These are phyloP conservation scores for Myotis vivesi DNA, from an alignment of 2,797 vertebrate species.

Conservation along the genomic window DNA sequence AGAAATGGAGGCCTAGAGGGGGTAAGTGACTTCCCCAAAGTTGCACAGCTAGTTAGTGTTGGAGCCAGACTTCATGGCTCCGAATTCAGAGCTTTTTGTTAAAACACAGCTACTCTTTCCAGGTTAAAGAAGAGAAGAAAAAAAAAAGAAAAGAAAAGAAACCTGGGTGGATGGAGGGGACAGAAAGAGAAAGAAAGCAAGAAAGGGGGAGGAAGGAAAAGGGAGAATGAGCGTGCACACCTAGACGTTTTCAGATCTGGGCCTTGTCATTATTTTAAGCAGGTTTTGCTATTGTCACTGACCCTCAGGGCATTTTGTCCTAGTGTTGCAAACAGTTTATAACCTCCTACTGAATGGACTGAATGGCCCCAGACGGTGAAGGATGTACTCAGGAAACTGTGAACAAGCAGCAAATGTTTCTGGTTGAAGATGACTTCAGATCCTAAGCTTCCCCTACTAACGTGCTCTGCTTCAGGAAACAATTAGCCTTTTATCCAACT, in stretches of 20 bases:
- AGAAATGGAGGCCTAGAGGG: not conserved
- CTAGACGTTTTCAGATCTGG: not conserved
- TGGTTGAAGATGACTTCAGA: not conserved
- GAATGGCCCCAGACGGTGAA: not conserved
- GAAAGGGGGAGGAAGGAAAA: not conserved
- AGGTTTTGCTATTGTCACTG: not conserved
- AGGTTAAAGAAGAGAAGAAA: not conserved
- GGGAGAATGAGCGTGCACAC: not conserved
- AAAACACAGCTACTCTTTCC: not conserved
- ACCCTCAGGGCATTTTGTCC: not conserved
- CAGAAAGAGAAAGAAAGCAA: not conserved
- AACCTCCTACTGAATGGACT: not conserved
- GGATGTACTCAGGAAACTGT: not conserved
- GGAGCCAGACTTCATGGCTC: not conserved
- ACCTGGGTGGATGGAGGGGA: no score
- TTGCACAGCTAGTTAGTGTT: not conserved
- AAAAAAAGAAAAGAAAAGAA: not conserved
- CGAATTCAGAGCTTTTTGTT: not conserved
- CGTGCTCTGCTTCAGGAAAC: not conserved
- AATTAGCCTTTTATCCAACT: not conserved
- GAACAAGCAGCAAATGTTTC: not conserved
- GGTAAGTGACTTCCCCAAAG: not conserved
- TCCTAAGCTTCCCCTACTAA: not conserved
- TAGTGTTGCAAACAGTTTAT: not conserved
- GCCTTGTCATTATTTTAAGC: not conserved